phyloP scores from a whole-genome alignment of 2,113 vertebrate genomes.

The Callospermophilus lateralis region DNA sequence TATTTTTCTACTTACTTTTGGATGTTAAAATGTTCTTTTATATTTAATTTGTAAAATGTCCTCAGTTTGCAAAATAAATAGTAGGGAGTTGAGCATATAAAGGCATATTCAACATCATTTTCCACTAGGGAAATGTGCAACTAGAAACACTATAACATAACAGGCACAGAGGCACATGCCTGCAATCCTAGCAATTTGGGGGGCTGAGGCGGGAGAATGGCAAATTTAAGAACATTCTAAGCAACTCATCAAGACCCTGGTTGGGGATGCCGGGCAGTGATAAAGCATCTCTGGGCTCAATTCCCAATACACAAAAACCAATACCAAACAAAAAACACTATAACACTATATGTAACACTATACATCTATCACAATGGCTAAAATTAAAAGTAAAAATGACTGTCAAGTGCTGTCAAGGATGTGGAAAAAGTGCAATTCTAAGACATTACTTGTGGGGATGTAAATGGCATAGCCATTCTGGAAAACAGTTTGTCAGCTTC shows the following conservation, averaged over 20 bases:
- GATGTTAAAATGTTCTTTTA: slow-evolving; percentile 7
- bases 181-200: too few species aligned
- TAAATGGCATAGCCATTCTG: not conserved
- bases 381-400: not conserved
- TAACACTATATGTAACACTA: not conserved
- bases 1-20: not conserved
- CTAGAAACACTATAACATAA: not conserved
- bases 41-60: slow-evolving; percentile 1
- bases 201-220: too few species aligned
- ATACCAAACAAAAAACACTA: too few species aligned
- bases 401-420: not conserved
- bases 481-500: slow-evolving; percentile 40
- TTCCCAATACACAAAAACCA: too few species aligned
- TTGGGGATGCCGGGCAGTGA: too few species aligned
- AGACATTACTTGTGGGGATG: not conserved
- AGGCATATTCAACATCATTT: not conserved
- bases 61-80: slow-evolving; percentile 42
- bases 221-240: too few species aligned
- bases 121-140: not conserved
- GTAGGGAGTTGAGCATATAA: not conserved
- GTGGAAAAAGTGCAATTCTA: not conserved
- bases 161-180: too few species aligned
- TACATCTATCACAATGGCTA: slow-evolving; percentile 4
- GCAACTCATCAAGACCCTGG: too few species aligned
- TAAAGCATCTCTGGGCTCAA: too few species aligned